These are phyloP conservation scores for Micromussa lordhowensis DNA, from an alignment of 92 coral and sea anemone species.

Conservation along the genomic window DNA sequence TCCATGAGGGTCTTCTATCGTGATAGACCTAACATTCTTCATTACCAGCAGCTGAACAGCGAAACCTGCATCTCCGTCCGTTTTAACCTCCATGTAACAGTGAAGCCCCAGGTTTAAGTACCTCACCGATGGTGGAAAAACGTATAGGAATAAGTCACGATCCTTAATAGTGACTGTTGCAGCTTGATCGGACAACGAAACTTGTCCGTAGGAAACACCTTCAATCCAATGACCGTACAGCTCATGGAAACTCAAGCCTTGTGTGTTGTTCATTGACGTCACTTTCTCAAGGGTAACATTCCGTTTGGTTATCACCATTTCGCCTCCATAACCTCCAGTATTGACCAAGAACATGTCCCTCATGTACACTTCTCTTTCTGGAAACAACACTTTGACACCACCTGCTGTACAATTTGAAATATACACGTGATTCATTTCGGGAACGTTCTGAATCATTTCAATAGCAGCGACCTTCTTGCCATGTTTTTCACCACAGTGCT, in stretches of 20 bases:
- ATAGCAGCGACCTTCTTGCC: conserved; percentile 39
- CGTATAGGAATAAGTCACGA: conserved; percentile 8
- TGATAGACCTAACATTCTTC: neutral
- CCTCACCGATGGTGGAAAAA: neutral
- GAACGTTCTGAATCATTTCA: conserved; percentile 41
- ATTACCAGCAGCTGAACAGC: conserved; percentile 13
- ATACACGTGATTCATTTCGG: conserved; percentile 16
- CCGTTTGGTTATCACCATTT: neutral
- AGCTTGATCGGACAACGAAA: conserved; percentile 1
- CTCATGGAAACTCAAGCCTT: conserved; percentile 8
- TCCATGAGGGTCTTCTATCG: neutral
- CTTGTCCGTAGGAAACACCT: conserved; percentile 29
- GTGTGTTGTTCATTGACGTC: neutral
- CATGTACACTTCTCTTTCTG: conserved; percentile 19
- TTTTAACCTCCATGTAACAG: neutral
- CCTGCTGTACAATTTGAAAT: conserved; percentile 49
- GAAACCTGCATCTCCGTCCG: neutral
- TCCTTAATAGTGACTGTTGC: neutral
- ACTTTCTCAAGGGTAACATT: conserved; percentile 23
- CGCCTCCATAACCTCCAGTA: conserved; percentile 28
- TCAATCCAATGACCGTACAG: neutral
- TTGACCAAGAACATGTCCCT: conserved; percentile 7
- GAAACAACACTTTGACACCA: conserved; percentile 38
- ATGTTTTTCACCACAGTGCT: conserved; percentile 42
- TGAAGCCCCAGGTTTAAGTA: neutral